Base-by-base conservation (phyloP, 2,888 invertebrate species). In the Hirtodrosophila cameraria region DNA sequence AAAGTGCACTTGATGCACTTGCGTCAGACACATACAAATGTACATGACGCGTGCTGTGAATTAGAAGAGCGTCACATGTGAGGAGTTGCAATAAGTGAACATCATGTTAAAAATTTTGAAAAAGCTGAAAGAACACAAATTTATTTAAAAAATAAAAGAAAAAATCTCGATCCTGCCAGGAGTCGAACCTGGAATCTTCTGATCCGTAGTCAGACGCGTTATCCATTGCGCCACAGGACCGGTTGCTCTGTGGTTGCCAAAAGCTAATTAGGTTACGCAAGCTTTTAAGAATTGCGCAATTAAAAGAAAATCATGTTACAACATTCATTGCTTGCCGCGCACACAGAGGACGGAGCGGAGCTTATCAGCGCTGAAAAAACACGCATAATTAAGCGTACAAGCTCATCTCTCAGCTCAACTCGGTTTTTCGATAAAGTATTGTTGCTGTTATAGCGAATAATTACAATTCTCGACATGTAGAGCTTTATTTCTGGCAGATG, bases 151-250 rank as follows among this genome's bases (percentile, higher is more conserved):
- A 35, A 35, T 1, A 7, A 9, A 38, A 12, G 41, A 49, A 41
- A 42, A 18, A 13, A 0, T 1, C 5, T 41, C 76, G 76, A 76
- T 76, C 76, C 75, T 76, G 76, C 76, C 76, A 76, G 76, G 76
- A 77, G 83, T 77, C 86, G 86, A 85, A 79, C 86, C 86, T 89
- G 89, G 89, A 89, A 89, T 89, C 89, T 89, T 89, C 90, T 89
- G 90, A 89, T 89, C 90, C 90, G 90, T 89, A 89, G 89, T 89
- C 90, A 89, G 90, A 89, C 89, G 89, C 89, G 89, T 79, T 79
- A 79, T 79, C 78, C 78, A 79, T 79, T 79, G 78, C 78, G 78
- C 78, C 78, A 79, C 78, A 79, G 75, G 78, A 79, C 78, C 78
- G 11, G 1, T 1, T 18, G 8, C 0, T 0, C 1, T 0, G 0